A percentile compares a stretch with the other conserved stretches of the same genome.
Conservation (phyloP, 2,797 vertebrate species). For the Taenioides sp. region DNA sequence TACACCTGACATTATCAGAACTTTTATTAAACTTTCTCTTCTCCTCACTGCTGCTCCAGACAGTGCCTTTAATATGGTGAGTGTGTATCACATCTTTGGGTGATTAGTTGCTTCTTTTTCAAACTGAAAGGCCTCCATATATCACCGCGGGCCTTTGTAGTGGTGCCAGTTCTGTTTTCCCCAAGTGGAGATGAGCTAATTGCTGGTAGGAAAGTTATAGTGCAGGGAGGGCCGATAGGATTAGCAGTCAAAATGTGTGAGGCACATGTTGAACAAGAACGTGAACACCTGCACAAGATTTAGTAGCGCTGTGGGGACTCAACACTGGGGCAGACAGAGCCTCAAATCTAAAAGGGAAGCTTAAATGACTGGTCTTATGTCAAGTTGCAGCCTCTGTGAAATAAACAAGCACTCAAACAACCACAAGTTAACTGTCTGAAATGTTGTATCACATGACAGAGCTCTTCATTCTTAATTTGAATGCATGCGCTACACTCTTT, state of each 20-base stretch:
- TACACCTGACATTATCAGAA: not conserved
- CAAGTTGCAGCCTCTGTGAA: constrained; percentile 35
- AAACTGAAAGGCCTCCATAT: constrained; percentile 40
- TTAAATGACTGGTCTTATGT: constrained; percentile 34
- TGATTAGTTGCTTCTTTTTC: constrained; percentile 59
- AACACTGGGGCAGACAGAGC: constrained; percentile 42
- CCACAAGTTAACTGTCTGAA: constrained; percentile 38
- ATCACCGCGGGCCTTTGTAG: constrained; percentile 51
- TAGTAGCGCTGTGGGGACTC: constrained; percentile 37
- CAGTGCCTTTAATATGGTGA: constrained; percentile 38
- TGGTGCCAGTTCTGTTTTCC: constrained; percentile 65
- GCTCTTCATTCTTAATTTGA: not conserved
- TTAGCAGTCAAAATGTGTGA: constrained; percentile 62
- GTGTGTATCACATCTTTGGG: constrained; percentile 64
- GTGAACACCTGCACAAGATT: constrained; percentile 38
- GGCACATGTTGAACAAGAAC: constrained; percentile 64
- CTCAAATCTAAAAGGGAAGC: constrained; percentile 47
- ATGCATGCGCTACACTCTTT: not conserved
- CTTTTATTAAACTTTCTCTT: constrained; percentile 10
- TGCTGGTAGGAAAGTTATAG: constrained; percentile 58
- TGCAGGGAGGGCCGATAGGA: constrained; percentile 42
- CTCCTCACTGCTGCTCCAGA: constrained; percentile 38
- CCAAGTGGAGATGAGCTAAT: constrained; percentile 65
- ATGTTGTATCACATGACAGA: constrained; percentile 5
- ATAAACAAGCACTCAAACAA: constrained; percentile 45